Base-by-base conservation (phyloP, 2,888 invertebrate genomes). In the Teinopalpus imperialis region DNA sequence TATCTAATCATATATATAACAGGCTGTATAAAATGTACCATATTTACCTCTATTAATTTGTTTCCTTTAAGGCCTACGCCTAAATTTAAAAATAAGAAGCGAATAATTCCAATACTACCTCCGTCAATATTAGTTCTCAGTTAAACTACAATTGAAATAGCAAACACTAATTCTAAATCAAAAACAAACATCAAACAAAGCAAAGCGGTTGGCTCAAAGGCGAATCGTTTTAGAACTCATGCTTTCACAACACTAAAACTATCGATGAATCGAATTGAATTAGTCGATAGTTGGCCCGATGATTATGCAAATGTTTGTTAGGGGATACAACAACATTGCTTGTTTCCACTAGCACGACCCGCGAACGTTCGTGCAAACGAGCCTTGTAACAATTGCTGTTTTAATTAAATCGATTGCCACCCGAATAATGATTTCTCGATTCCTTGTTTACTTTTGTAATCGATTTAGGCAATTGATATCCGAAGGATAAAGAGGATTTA, bases 291-390 rank as follows among this genome's bases (percentile, higher is more conserved):
- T 31, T 41, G 41, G 9, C 13, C 24, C 36, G 13, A 43, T 26
- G 40, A 46, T 46, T 32, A 46, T 46, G 40, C 35, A 46, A 46
- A 46, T 41, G 29, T 46, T 46, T 46, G 40, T 23, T 9, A 41
- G 9, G 8, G 29, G n/a, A n/a, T 16, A 12, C n/a, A 30, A 30
- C 37, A 37, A 31, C 31, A 21, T 24, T 24, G 36, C 24, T 20
- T 9, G 29, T 27, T 23, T 21, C 7, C 36, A 13, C 24, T 23
- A 24, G 9, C 41, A 24, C 41, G 30, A 43, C 7, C 12, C 42
- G 12, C 32, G 32, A 12, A 26, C 16, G 30, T 10, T 26, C 26
- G 21, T 35, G 27, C 35, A 18, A 37, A 31, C 42, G 32, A 41
- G 13, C 21, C 7, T 10, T 6, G 34, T 43, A 27, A 35, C 35